phyloP scores from a whole-genome alignment of 2,113 vertebrate genomes.

The Oxyura jamaicensis region DNA sequence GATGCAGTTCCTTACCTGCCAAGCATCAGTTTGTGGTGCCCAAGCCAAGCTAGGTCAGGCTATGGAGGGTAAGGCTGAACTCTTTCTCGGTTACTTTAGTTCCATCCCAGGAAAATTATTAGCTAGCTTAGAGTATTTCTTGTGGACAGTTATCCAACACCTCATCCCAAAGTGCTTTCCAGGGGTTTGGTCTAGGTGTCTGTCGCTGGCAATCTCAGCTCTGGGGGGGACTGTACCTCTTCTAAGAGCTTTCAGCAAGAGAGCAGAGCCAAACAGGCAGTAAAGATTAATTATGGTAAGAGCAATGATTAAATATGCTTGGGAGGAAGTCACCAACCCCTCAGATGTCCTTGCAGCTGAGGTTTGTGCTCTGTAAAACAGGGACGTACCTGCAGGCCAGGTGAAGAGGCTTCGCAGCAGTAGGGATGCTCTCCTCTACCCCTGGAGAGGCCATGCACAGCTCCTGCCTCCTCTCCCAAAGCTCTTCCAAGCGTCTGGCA shows the following conservation, averaged over 20 bases:
- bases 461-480: not conserved
- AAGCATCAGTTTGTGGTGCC: not conserved
- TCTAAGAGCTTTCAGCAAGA: not conserved
- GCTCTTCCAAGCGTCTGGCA: not conserved
- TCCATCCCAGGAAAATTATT: not conserved
- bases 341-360: not conserved
- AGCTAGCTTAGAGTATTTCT: not conserved
- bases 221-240: not conserved
- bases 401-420: not conserved
- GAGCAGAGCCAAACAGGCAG: not conserved
- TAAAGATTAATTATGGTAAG: not conserved
- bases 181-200: not conserved
- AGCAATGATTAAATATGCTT: not conserved
- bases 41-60: not conserved
- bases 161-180: not conserved
- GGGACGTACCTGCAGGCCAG: rapidly evolving
- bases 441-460: not conserved
- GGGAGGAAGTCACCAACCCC: not conserved
- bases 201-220: not conserved
- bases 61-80: not conserved
- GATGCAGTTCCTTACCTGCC: not conserved
- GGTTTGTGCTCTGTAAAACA: not conserved
- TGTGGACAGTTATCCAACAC: not conserved
- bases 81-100: not conserved
- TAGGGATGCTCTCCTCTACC: not conserved